Percentiles rank a stretch among this genome's conserved stretches.
Conservation (phyloP, 1,140 invertebrate genomes). For the Solen grandis region DNA sequence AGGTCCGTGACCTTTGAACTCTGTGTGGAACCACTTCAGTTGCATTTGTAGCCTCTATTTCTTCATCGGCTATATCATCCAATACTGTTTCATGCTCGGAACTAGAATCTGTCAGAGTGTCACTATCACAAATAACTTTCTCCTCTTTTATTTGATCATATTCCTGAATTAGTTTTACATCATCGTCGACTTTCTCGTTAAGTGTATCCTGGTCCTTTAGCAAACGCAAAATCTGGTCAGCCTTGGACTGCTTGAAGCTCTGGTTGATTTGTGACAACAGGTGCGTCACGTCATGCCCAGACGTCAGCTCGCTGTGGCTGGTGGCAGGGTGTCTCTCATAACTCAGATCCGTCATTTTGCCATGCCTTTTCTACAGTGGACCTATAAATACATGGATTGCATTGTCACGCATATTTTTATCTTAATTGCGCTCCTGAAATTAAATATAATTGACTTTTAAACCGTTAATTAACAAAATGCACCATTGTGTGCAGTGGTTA, state of each 20-base stretch:
- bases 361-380: conserved; percentile 6
- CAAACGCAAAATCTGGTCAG: conserved; percentile 59
- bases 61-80: background rate
- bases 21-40: background rate
- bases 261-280: conserved; percentile 52
- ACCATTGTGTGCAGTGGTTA: conserved; percentile 31
- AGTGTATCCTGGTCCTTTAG: conserved; percentile 57
- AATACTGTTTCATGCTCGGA: conserved; percentile 9
- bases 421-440: conserved; percentile 15
- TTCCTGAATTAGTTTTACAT: conserved; percentile 36
- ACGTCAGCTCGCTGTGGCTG: conserved; percentile 36
- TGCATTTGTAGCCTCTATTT: background rate
- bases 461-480: conserved; percentile 3
- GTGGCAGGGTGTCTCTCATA: conserved; percentile 29
- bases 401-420: conserved; percentile 20
- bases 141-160: conserved; percentile 40
- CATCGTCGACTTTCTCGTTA: conserved; percentile 36
- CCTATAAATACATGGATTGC: conserved; percentile 35
- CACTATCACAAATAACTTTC: conserved; percentile 44
- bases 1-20: conserved; percentile 50
- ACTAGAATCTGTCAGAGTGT: conserved; percentile 54
- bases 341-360: conserved; percentile 28
- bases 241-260: conserved; percentile 57
- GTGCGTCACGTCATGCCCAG: conserved; percentile 35
- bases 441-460: conserved; percentile 2